Conservation (phyloP, 1,140 invertebrate species). For the Aphelenchoides besseyi region DNA sequence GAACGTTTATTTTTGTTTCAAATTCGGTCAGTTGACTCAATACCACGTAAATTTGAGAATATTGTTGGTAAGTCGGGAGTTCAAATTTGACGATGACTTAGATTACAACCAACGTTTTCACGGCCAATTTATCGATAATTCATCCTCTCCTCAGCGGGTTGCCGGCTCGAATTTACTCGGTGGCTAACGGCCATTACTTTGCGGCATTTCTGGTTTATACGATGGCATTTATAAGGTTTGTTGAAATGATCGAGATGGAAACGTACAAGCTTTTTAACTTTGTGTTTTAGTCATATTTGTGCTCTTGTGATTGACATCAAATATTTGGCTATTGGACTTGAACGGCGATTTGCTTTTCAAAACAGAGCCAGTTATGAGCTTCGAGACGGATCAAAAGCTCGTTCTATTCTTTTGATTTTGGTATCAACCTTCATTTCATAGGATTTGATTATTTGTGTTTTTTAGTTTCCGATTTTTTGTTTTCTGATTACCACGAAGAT, state of each 20-base stretch:
- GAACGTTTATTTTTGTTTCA: not conserved
- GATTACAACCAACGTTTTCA: slow-evolving; percentile 3
- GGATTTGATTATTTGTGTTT: not conserved
- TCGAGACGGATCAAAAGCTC: not conserved
- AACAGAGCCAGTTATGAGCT: not conserved
- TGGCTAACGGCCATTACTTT: slow-evolving; percentile 3
- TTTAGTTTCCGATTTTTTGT: slow-evolving; percentile 9
- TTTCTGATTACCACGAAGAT: not conserved
- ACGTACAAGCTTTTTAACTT: not conserved
- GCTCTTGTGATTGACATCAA: slow-evolving; percentile 8
- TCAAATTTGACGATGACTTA: not conserved
- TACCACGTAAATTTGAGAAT: slow-evolving; percentile 6
- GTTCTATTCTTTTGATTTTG: not conserved
- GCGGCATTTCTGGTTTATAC: slow-evolving; percentile 2
- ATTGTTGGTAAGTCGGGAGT: not conserved
- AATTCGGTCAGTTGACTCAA: not conserved
- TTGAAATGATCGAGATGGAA: not conserved
- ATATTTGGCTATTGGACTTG: slow-evolving; percentile 1
- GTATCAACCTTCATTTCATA: not conserved
- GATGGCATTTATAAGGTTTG: not conserved
- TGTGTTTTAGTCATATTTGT: not conserved
- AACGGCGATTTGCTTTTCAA: not conserved
- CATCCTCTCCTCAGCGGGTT: not conserved
- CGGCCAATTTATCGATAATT: not conserved
- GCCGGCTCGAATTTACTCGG: not conserved